Percentiles rank a stretch among this genome's conserved stretches.
Conservation (phyloP, 2,113 vertebrate genomes). For the Pelodiscus sinensis region DNA sequence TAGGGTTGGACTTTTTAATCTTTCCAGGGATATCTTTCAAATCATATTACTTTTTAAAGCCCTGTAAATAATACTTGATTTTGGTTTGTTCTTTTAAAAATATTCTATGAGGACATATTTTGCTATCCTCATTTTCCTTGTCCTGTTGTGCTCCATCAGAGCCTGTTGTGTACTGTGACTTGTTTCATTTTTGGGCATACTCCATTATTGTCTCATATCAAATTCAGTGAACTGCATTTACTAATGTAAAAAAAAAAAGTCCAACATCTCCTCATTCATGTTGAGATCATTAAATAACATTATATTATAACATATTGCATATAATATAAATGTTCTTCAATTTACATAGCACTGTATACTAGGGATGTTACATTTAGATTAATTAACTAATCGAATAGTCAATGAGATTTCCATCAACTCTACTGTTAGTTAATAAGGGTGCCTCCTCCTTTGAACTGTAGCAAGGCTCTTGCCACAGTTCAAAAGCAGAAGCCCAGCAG, state of each 20-base stretch:
- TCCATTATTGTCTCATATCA: neutral
- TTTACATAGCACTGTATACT: neutral
- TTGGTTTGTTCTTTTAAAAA: slow-evolving; percentile 13
- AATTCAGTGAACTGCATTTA: neutral
- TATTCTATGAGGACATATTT: neutral
- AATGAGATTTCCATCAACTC: too few relatives aligned
- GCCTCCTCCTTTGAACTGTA: too few relatives aligned
- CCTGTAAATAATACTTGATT: slow-evolving; percentile 65
- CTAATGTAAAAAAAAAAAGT: neutral
- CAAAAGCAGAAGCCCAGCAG: too few relatives aligned
- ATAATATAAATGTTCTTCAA: neutral
- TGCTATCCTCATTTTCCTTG: neutral
- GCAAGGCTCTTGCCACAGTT: too few relatives aligned
- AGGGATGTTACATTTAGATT: too few relatives aligned
- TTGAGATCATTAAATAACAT: neutral
- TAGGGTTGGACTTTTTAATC: slow-evolving; percentile 68
- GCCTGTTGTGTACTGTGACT: neutral
- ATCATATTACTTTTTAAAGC: slow-evolving; percentile 15
- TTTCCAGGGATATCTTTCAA: slow-evolving; percentile 74
- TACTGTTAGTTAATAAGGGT: too few relatives aligned
- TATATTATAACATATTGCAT: neutral
- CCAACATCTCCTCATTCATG: neutral
- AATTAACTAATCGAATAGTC: too few relatives aligned
- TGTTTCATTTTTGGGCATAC: neutral
- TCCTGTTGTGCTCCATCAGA: neutral